phyloP scores from a whole-genome alignment of 2,113 vertebrate genomes.

The Notarius lentiginosus region DNA sequence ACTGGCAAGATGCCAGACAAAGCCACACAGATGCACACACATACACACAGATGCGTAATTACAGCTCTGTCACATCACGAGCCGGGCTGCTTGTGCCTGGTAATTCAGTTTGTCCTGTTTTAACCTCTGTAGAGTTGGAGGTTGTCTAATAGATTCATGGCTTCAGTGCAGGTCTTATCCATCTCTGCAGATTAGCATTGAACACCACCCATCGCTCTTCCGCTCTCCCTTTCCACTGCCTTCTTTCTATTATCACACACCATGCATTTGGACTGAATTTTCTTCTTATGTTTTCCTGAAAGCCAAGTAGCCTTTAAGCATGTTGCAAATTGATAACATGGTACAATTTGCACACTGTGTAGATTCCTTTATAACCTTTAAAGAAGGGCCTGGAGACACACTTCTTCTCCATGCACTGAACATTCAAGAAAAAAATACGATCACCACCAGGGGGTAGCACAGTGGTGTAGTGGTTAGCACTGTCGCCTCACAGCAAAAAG shows the following conservation, averaged over 20 bases:
- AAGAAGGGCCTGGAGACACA: not conserved
- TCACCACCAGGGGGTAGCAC: not conserved
- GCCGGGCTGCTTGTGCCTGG: slow-evolving; percentile 36
- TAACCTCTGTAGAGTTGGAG: slow-evolving; percentile 21
- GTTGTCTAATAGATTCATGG: slow-evolving; percentile 46
- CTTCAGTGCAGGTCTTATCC: slow-evolving; percentile 10
- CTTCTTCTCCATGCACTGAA: not conserved
- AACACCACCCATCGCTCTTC: slow-evolving; percentile 7
- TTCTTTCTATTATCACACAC: not conserved
- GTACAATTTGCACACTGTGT: not conserved
- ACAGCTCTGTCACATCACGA: slow-evolving; percentile 27
- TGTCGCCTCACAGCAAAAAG: too few species aligned
- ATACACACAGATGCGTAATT: slow-evolving; percentile 35
- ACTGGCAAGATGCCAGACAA: slow-evolving; percentile 23
- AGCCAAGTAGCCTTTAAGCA: not conserved
- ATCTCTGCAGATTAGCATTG: slow-evolving; percentile 31
- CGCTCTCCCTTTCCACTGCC: not conserved
- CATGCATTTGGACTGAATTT: not conserved
- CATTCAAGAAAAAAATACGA: not conserved
- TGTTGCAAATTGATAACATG: not conserved
- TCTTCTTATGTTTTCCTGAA: not conserved
- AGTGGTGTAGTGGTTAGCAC: too few species aligned
- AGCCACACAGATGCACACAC: slow-evolving; percentile 16
- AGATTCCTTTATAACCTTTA: not conserved
- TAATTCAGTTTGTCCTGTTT: slow-evolving; percentile 43